Conservation (phyloP, 2,797 vertebrate genomes). For the Kryptolebias ocellatus region DNA sequence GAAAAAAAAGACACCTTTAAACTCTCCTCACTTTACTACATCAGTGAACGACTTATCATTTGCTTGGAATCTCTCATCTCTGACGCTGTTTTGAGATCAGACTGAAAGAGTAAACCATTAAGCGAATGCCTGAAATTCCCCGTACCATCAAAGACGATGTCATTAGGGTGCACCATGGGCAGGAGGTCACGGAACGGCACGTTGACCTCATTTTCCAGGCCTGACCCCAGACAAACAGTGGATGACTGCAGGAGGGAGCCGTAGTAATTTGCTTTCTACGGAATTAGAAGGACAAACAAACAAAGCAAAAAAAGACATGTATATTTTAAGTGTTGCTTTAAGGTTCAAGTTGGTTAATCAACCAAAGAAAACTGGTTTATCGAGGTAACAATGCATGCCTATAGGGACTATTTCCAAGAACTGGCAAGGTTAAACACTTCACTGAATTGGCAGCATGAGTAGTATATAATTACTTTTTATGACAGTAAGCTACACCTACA, state of each 20-base stretch:
- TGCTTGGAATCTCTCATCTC: too few species aligned
- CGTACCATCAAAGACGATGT: constrained; percentile 94
- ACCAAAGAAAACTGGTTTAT: constrained; percentile 5
- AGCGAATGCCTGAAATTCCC: constrained; percentile 4
- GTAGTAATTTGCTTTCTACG: constrained; percentile 92
- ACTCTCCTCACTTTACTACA: too few species aligned
- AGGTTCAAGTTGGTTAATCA: constrained; percentile 5
- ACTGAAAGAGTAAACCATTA: constrained; percentile 10
- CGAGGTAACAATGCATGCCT: constrained; percentile 23
- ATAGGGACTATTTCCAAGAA: constrained; percentile 29
- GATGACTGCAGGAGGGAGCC: constrained; percentile 93
- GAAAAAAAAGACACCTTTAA: constrained; percentile 4
- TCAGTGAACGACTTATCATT: too few species aligned
- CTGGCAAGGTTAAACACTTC: constrained; percentile 35
- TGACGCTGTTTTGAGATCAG: not conserved
- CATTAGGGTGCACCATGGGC: constrained; percentile 93
- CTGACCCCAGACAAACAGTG: constrained; percentile 88
- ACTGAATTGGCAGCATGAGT: constrained; percentile 26
- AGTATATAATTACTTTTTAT: not conserved
- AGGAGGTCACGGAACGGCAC: constrained; percentile 90
- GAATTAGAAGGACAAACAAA: not conserved
- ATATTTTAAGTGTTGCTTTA: not conserved
- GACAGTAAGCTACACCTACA: too few species aligned
- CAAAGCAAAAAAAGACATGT: not conserved
- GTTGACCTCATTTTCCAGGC: constrained; percentile 85